A percentile compares a stretch with the other conserved stretches of the same genome.
phyloP scores from a whole-genome alignment of 2,888 invertebrate species.

The Mylabris sibirica region DNA sequence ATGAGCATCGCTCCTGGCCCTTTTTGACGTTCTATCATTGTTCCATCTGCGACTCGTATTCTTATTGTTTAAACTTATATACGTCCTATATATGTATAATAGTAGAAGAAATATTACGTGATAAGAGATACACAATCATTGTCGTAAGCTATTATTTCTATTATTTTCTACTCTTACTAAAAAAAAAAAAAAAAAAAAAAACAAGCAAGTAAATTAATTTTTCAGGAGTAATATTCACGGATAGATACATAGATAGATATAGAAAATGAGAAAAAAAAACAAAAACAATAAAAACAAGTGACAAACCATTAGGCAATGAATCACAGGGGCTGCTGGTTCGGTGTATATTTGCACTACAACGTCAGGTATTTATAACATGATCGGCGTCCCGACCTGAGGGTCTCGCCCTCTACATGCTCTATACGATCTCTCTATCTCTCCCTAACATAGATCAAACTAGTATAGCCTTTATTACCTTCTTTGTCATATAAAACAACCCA shows the following conservation, averaged over 20 bases:
- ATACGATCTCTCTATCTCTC: neutral
- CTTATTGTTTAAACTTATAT: neutral
- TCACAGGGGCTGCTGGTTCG: neutral
- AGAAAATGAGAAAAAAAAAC: neutral
- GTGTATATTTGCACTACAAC: constrained; percentile 24
- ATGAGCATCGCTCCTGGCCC: constrained; percentile 53
- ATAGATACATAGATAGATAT: neutral
- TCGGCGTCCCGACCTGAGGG: constrained; percentile 28
- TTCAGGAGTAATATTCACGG: neutral
- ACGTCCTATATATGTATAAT: neutral
- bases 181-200: too few species aligned
- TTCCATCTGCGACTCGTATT: neutral
- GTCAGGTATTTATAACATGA: constrained; percentile 35
- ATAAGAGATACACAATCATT: neutral
- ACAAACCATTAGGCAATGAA: constrained; percentile 10
- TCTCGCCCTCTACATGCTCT: constrained; percentile 3
- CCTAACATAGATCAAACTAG: constrained; percentile 21
- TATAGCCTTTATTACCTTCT: neutral
- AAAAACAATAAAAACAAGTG: neutral
- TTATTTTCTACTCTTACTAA: too few species aligned
- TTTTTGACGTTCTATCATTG: constrained; percentile 36
- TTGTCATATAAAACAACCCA: constrained; percentile 19
- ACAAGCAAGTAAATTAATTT: neutral
- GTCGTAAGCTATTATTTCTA: too few species aligned
- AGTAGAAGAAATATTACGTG: neutral